A percentile compares a stretch with the other conserved stretches of the same genome.
phyloP scores from a whole-genome alignment of 2,888 invertebrate genomes.

The Octodonta nipae region DNA sequence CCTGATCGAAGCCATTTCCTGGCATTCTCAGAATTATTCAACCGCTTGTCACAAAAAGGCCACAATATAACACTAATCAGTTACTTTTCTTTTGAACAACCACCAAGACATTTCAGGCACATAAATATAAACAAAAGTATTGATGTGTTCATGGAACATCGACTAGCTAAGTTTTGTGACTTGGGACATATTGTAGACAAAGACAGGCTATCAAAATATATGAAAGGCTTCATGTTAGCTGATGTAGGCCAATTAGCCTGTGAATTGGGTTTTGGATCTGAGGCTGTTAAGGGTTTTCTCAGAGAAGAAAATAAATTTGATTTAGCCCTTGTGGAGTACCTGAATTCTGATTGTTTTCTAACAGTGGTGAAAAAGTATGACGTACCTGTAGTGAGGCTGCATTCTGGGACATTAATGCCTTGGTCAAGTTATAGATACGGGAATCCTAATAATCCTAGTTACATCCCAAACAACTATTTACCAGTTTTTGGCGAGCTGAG shows the following conservation, averaged over 20 bases:
- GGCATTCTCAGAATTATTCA: not conserved
- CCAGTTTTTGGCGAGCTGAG: slow-evolving; percentile 18
- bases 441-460: slow-evolving; percentile 33
- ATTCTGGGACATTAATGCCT: slow-evolving; percentile 23
- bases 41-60: not conserved
- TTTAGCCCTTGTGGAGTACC: slow-evolving; percentile 51
- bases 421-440: slow-evolving; percentile 35
- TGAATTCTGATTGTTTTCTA: slow-evolving; percentile 56
- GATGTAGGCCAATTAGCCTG: slow-evolving; percentile 8
- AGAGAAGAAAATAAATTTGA: slow-evolving; percentile 43
- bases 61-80: not conserved
- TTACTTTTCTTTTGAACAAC: not conserved
- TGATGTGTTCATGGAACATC: too few species aligned
- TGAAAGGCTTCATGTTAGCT: too few species aligned
- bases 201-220: too few species aligned
- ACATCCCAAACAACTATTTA: slow-evolving; percentile 35
- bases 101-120: not conserved
- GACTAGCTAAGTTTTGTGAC: too few species aligned
- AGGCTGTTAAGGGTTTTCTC: slow-evolving; percentile 27
- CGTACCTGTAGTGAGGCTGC: slow-evolving; percentile 41
- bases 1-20: not conserved
- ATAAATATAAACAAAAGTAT: too few species aligned
- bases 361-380: slow-evolving; percentile 47
- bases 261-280: slow-evolving; percentile 6
- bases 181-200: too few species aligned